Evolutionary conservation across 2,888 invertebrate genomes (phyloP), one percentile per base, ranked within the genome.

Genomic region (Cephus pulcher): DNA sequence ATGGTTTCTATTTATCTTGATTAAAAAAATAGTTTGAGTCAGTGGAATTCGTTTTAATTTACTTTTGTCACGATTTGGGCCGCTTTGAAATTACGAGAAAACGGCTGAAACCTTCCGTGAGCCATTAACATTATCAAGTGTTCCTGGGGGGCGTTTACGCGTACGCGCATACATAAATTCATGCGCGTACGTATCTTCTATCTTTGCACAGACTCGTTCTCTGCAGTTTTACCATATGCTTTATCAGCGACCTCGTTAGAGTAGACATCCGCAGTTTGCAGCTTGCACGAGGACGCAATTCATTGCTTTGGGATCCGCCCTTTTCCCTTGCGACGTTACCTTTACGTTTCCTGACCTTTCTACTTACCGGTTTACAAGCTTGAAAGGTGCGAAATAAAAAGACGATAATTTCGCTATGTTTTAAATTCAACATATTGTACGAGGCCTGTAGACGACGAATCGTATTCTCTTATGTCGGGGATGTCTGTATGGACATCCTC

Each of bases 401-500:
- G 23, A 56, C 23, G 2, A 56, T 56, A 56, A 56, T 56, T 56
- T 23, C 9, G 15, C 23, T 23, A 23, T 23, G 23, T 23, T 56
- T 56, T 56, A 6, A 23, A 23, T 40, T 2, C 15, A 40, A 40
- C 15, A 9, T 56, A 56, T 56, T 56, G 56, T 23, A 23, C 23
- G 9, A 56, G 56, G 3, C 2, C 23, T 56, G 23, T 23, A 9
- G 56, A 56, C 23, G 23, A 56, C 56, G 23, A 56, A 23, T 56
- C 2, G 23, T 56, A 9, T 23, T 56, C 23, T 23, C 56, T 56
- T 9, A 23, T 34, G 71, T 11, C 34, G 15, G 11, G 33, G 34
- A 74, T 79, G 76, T 80, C 77, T 78, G 76, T 76, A 84, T 81
- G 84, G 82, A 87, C 87, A 88, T 86, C 87, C 86, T 86, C 84